phyloP scores from a whole-genome alignment of 2,888 invertebrate species.

The Ectobius pallidus region DNA sequence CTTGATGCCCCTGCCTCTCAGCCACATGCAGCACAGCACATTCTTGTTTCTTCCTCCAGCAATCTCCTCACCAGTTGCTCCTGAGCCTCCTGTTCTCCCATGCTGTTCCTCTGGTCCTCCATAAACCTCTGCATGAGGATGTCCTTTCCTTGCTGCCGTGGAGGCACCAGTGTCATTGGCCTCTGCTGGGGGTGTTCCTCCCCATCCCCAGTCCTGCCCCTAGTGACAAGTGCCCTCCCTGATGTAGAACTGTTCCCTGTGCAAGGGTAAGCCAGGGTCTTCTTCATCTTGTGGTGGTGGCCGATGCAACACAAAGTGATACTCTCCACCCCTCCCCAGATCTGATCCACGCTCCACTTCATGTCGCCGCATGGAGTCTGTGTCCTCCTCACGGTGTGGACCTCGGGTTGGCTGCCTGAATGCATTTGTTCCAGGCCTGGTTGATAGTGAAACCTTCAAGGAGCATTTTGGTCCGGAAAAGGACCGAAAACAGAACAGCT shows the following conservation, averaged over 20 bases:
- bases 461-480: no score
- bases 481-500: no score
- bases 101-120: conserved; percentile 65
- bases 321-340: conserved; percentile 57
- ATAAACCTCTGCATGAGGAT: conserved; percentile 84
- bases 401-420: conserved; percentile 16
- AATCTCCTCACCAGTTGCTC: conserved; percentile 36
- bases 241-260: conserved; percentile 75
- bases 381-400: conserved; percentile 54
- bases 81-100: conserved; percentile 44
- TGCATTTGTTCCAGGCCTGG: no score
- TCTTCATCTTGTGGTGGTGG: neutral
- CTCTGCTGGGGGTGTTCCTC: conserved; percentile 46
- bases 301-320: conserved; percentile 46
- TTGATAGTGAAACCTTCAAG: no score
- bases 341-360: conserved; percentile 81
- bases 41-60: conserved; percentile 36
- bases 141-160: conserved; percentile 75
- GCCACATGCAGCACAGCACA: conserved; percentile 15
- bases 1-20: conserved; percentile 4
- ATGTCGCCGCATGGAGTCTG: conserved; percentile 75
- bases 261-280: neutral
- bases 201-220: conserved; percentile 69
- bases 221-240: conserved; percentile 82
- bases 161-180: conserved; percentile 60